Percentiles rank a stretch among this genome's conserved stretches.
phyloP scores from a whole-genome alignment of 2,113 vertebrate genomes.

The Sturnus vulgaris region DNA sequence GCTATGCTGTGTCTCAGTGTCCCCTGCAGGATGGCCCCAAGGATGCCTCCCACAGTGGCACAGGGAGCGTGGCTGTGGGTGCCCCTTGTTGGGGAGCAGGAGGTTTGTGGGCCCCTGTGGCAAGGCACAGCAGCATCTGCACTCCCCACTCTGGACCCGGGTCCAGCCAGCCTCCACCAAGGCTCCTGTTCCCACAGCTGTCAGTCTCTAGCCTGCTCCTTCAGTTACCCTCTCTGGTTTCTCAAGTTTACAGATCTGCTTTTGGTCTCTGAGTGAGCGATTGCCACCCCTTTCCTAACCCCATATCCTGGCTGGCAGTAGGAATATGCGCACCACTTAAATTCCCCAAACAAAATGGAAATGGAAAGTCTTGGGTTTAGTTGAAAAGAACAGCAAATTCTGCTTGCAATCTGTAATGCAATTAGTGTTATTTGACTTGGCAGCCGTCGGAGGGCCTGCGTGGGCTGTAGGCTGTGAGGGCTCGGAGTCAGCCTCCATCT shows the following conservation, averaged over 20 bases:
- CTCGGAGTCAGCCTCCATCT: slow-evolving; percentile 14
- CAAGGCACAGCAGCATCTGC: fast-evolving
- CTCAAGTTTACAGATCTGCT: slow-evolving; percentile 60
- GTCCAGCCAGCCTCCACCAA: neutral
- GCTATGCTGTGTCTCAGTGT: neutral
- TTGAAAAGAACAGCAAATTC: slow-evolving; percentile 78
- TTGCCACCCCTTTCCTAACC: slow-evolving; percentile 47
- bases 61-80: fast-evolving
- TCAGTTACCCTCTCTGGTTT: slow-evolving; percentile 54
- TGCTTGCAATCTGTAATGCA: slow-evolving; percentile 77
- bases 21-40: neutral
- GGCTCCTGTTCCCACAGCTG: neutral
- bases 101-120: neutral
- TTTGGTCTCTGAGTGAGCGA: slow-evolving; percentile 2
- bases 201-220: neutral
- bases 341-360: slow-evolving; percentile 57
- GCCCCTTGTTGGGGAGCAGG: neutral
- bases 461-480: slow-evolving; percentile 58
- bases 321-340: neutral
- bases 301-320: neutral
- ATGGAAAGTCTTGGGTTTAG: slow-evolving; percentile 69
- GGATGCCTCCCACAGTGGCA: fast-evolving
- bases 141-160: fast-evolving
- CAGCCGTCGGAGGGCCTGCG: slow-evolving; percentile 65
- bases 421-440: slow-evolving; percentile 79